These are phyloP conservation scores for Hemistola chrysoprasaria DNA, from an alignment of 2,888 invertebrate genomes.

Conservation along the genomic window DNA sequence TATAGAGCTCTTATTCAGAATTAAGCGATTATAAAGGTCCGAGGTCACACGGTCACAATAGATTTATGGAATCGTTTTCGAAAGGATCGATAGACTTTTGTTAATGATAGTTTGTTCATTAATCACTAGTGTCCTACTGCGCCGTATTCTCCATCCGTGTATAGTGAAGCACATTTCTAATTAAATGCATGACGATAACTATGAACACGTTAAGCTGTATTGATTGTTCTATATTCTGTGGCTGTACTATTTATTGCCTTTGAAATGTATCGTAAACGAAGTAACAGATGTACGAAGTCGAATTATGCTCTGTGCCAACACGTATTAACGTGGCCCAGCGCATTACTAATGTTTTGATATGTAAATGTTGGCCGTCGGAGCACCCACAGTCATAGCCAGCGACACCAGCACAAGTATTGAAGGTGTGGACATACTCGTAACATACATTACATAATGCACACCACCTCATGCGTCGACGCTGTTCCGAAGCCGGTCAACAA, in stretches of 20 bases:
- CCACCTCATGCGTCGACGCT: slow-evolving; percentile 38
- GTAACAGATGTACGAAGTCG: slow-evolving; percentile 30
- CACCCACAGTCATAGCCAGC: slow-evolving; percentile 41
- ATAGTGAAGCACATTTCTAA: slow-evolving; percentile 31
- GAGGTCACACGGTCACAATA: slow-evolving; percentile 5
- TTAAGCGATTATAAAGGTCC: background rate
- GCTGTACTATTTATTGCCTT: slow-evolving; percentile 18
- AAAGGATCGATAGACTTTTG: slow-evolving; percentile 16
- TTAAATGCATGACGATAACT: slow-evolving; percentile 34
- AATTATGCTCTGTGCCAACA: slow-evolving; percentile 37
- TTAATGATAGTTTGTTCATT: slow-evolving; percentile 25
- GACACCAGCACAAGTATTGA: slow-evolving; percentile 46
- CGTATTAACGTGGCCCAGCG: slow-evolving; percentile 27
- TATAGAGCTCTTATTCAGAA: slow-evolving; percentile 14
- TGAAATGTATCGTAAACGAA: slow-evolving; percentile 23
- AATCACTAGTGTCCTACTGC: slow-evolving; percentile 36
- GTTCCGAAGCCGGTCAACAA: slow-evolving; percentile 17
- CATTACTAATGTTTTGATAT: slow-evolving; percentile 40
- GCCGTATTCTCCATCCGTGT: slow-evolving; percentile 38
- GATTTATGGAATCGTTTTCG: slow-evolving; percentile 7
- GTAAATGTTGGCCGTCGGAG: slow-evolving; percentile 42
- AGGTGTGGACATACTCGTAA: slow-evolving; percentile 43
- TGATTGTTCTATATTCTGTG: too few relatives aligned
- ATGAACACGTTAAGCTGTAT: slow-evolving; percentile 24
- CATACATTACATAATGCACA: slow-evolving; percentile 46